Evolutionary conservation across 2,888 invertebrate genomes (phyloP).

Genomic region (Trachelus tabidus): DNA sequence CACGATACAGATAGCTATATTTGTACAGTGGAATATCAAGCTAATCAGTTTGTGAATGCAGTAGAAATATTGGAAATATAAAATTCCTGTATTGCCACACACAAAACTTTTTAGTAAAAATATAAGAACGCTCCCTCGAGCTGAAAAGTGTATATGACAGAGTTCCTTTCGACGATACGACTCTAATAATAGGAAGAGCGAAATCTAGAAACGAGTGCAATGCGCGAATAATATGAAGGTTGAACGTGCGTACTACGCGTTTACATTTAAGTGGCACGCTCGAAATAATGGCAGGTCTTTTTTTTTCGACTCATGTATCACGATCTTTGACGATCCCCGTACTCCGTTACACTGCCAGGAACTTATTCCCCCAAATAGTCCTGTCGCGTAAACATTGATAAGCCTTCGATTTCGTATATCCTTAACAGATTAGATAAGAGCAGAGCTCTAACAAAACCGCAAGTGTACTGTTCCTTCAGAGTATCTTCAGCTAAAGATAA

Average conservation of each 20-base stretch:
- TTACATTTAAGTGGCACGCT: background rate
- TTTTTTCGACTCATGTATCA: background rate
- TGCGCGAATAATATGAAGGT: slow-evolving; percentile 30
- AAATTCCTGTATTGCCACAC: background rate
- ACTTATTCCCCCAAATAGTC: background rate
- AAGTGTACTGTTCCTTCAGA: background rate
- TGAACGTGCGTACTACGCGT: slow-evolving; percentile 7
- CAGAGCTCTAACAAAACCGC: background rate
- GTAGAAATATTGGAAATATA: background rate
- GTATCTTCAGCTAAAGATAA: background rate
- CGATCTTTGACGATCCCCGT: background rate
- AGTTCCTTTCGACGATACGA: slow-evolving; percentile 18
- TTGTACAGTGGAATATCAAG: background rate
- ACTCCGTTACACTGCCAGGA: background rate
- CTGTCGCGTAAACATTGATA: background rate
- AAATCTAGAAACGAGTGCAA: slow-evolving; percentile 37
- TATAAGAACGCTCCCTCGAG: background rate
- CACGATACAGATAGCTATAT: background rate
- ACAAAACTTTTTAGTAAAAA: background rate
- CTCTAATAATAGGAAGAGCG: slow-evolving; percentile 39
- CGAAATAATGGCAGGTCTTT: background rate
- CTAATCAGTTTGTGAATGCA: background rate
- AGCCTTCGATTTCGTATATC: background rate
- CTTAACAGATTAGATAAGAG: background rate
- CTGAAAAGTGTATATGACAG: background rate